Evolutionary conservation across 2,113 vertebrate species (phyloP).

Genomic region (Azemiops feae): DNA sequence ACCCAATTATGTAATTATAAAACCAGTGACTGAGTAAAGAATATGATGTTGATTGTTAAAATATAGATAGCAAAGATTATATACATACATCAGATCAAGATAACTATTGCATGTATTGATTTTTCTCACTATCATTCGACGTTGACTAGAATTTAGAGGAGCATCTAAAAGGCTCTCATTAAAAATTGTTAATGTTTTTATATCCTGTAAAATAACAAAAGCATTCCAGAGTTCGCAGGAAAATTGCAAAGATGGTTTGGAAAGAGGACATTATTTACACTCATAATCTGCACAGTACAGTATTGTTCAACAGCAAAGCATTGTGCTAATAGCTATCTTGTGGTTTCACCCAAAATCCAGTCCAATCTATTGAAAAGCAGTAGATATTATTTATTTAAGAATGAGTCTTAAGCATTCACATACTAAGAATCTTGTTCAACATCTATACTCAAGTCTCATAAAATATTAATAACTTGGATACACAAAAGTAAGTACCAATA

Average conservation of each 20-base stretch:
- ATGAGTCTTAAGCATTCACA: background rate
- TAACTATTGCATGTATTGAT: background rate
- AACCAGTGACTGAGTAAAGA: background rate
- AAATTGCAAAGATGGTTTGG: background rate
- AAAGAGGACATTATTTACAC: background rate
- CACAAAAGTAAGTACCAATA: background rate
- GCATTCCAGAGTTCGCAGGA: background rate
- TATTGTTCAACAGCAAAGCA: conserved; percentile 3
- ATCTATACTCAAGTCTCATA: background rate
- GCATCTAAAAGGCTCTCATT: background rate
- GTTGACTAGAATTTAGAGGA: background rate
- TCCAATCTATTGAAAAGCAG: background rate
- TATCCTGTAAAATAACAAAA: background rate
- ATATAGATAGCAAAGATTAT: background rate
- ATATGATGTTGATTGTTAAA: background rate
- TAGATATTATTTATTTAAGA: background rate
- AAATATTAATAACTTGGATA: background rate
- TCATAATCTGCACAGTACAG: conserved; percentile 9
- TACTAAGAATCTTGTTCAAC: background rate
- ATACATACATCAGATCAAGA: background rate
- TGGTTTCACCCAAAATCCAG: background rate
- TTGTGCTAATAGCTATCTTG: background rate
- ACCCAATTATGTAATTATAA: background rate
- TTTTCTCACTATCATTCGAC: background rate
- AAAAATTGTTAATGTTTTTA: background rate